phyloP scores from a whole-genome alignment of 2,797 vertebrate species.

The Coreius guichenoti region DNA sequence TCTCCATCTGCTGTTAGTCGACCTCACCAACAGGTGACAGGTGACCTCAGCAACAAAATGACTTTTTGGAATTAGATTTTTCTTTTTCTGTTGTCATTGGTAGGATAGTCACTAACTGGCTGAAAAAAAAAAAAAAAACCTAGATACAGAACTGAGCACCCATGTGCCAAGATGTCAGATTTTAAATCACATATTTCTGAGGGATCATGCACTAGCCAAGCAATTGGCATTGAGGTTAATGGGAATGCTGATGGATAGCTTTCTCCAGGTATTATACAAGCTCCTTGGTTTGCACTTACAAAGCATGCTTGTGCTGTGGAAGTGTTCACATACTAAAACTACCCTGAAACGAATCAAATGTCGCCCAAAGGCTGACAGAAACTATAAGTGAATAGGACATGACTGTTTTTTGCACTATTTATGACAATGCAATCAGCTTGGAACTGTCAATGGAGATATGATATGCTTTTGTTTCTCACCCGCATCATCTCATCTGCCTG shows the following conservation, averaged over 20 bases:
- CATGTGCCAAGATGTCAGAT: neutral
- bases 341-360: conserved; percentile 1
- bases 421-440: conserved; percentile 30
- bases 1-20: too few relatives aligned
- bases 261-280: neutral
- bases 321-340: conserved; percentile 6
- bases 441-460: conserved; percentile 6
- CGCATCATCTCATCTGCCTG: neutral
- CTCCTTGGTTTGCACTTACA: neutral
- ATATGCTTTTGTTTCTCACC: conserved; percentile 13
- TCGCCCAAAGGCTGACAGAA: conserved; percentile 15
- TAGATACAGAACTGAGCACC: neutral
- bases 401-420: conserved; percentile 14
- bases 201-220: neutral
- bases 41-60: too few relatives aligned
- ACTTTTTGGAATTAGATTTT: neutral
- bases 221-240: conserved; percentile 1
- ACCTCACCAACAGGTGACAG: too few relatives aligned
- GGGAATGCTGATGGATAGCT: neutral
- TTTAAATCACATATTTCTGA: neutral
- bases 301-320: neutral
- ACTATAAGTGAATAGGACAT: conserved; percentile 23
- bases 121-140: neutral
- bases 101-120: neutral
- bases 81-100: neutral